Conservation (phyloP, 2,113 vertebrate genomes). For the Sturnira hondurensis region DNA sequence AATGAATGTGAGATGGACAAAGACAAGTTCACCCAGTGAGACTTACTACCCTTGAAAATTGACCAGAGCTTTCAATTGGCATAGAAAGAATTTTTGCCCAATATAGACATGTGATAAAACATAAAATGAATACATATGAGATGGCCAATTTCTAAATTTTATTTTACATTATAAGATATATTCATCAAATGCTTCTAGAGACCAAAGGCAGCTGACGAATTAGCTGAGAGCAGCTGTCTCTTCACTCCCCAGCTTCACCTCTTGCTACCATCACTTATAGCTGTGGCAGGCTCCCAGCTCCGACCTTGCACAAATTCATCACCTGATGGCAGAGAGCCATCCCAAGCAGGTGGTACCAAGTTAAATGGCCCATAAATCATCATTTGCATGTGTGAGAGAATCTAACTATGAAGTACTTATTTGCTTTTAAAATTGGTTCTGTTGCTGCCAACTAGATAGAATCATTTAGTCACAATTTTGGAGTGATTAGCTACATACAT, state of each 20-base stretch:
- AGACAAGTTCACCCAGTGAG: neutral
- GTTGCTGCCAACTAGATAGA: neutral
- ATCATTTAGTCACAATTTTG: neutral
- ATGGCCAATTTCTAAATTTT: neutral
- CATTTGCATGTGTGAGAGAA: neutral
- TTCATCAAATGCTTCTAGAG: neutral
- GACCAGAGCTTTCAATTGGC: neutral
- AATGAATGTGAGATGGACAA: neutral
- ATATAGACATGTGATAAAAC: neutral
- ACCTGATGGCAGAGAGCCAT: neutral
- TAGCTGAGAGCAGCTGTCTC: neutral
- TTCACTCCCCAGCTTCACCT: neutral
- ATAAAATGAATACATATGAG: neutral
- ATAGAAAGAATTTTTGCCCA: neutral
- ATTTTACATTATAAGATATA: neutral
- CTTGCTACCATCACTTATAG: neutral
- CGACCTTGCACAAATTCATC: neutral
- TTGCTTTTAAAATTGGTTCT: neutral
- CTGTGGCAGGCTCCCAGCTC: neutral
- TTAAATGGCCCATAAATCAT: constrained; percentile 38
- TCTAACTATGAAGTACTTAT: neutral
- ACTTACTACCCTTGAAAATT: neutral
- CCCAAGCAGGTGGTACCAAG: constrained; percentile 9
- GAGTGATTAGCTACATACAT: neutral
- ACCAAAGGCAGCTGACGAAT: neutral